These are phyloP conservation scores for Camelus bactrianus DNA, from an alignment of 2,113 vertebrate species.

Conservation along the genomic window DNA sequence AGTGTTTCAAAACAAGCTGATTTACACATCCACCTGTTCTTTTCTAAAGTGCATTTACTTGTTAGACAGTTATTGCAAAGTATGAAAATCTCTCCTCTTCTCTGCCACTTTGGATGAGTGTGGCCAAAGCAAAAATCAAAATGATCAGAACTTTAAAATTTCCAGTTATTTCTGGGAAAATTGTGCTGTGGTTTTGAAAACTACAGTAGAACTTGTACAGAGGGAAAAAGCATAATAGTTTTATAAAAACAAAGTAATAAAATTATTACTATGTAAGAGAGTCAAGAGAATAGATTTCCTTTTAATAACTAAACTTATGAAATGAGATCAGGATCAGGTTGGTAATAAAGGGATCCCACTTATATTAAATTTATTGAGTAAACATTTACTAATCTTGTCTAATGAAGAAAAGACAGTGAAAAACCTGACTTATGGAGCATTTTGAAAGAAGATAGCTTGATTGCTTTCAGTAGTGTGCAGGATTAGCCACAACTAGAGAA, in stretches of 20 bases:
- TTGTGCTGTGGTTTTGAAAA: slow-evolving; percentile 44
- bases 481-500: background rate
- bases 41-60: slow-evolving; percentile 46
- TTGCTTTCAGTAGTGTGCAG: background rate
- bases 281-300: slow-evolving; percentile 26
- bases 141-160: slow-evolving; percentile 46
- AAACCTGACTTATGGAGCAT: background rate
- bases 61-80: slow-evolving; percentile 35
- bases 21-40: background rate
- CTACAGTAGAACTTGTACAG: background rate
- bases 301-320: slow-evolving; percentile 51
- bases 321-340: slow-evolving; percentile 55
- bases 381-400: slow-evolving; percentile 33
- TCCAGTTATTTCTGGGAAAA: background rate
- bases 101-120: background rate
- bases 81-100: background rate
- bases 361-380: slow-evolving; percentile 56
- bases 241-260: slow-evolving; percentile 47
- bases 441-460: slow-evolving; percentile 34
- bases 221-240: background rate
- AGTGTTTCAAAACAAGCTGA: slow-evolving; percentile 4
- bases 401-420: slow-evolving; percentile 31
- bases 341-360: slow-evolving; percentile 27
- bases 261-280: slow-evolving; percentile 15
- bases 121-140: background rate